Evolutionary conservation across 2,113 vertebrate species (phyloP).

Genomic region (Semicossyphus pulcher): DNA sequence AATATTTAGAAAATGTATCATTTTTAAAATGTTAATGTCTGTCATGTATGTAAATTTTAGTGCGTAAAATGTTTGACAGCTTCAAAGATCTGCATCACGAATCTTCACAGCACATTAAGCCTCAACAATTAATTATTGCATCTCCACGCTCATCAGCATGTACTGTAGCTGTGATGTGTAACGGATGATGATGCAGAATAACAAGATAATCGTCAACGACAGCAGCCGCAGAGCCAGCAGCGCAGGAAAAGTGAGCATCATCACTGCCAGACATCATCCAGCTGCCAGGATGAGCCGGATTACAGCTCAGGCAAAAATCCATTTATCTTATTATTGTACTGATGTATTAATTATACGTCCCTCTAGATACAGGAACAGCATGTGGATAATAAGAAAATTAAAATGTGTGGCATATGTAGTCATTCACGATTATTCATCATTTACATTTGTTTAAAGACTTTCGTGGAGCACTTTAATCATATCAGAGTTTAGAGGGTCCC

Average conservation of each 20-base stretch:
- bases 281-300: conserved; percentile 41
- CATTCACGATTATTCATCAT: too few relatives aligned
- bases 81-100: neutral
- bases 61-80: neutral
- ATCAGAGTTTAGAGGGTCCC: too few relatives aligned
- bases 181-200: conserved; percentile 27
- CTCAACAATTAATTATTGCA: too few relatives aligned
- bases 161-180: conserved; percentile 31
- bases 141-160: conserved; percentile 23
- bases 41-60: too few relatives aligned
- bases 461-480: too few relatives aligned
- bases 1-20: neutral
- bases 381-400: too few relatives aligned
- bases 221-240: neutral
- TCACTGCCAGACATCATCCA: conserved; percentile 24
- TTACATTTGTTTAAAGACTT: too few relatives aligned
- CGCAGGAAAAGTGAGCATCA: conserved; percentile 30
- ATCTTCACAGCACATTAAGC: too few relatives aligned
- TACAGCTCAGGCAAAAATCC: neutral
- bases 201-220: conserved; percentile 28
- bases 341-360: neutral
- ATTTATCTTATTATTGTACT: neutral
- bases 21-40: too few relatives aligned
- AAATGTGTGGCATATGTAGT: too few relatives aligned
- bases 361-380: neutral